Evolutionary conservation across 2,113 vertebrate genomes (phyloP), one percentile per base, ranked within the genome.

Genomic region (Sapajus apella): DNA sequence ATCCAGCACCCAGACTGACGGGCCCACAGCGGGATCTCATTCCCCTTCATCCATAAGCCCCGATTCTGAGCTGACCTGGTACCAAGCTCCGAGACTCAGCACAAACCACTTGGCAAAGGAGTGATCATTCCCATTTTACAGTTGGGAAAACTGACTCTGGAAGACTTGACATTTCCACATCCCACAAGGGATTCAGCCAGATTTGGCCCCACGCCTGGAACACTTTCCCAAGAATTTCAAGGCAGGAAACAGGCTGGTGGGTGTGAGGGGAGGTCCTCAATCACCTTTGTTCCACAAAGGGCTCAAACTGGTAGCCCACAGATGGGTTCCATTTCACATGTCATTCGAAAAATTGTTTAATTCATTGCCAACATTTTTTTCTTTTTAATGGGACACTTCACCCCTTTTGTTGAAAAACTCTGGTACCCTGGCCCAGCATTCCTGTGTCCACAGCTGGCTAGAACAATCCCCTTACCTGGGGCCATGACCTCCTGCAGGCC

Each of bases 321-420:
- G 20, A 97, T 16, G 43, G 30, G 47, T 73, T 94, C 91, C 21
- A 77, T 85, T 79, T 89, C 56, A 37, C 13, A 5, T 13, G 40
- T 70, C 66, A 93, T 82, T 94, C 64, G 13, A 52, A 93, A 95
- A 97, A 91, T 45, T 61, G 61, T 98, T 97, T 96, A 96, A 97
- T 96, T 56, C 30, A 73, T 27, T 92, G 87, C 61, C 87, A 96
- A 97, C 47, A 87, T 82, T 61, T 95, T 95, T 30, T 64, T 64
- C 61, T 64, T 64, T 64, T 64, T 64, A 75, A 2, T 50, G 23
- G 68, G 77, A 87, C 45, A 82, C 66, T n/a, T 80, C 12, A 50
- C 37, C 58, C 14, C 35, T 47, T 95, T 90, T 12, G 8, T 23
- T 61, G 55, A 77, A 50, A 88, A 45, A 50, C 14, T 14, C 18